Conservation (phyloP, 2,888 invertebrate genomes). For the Ligdia adustata region DNA sequence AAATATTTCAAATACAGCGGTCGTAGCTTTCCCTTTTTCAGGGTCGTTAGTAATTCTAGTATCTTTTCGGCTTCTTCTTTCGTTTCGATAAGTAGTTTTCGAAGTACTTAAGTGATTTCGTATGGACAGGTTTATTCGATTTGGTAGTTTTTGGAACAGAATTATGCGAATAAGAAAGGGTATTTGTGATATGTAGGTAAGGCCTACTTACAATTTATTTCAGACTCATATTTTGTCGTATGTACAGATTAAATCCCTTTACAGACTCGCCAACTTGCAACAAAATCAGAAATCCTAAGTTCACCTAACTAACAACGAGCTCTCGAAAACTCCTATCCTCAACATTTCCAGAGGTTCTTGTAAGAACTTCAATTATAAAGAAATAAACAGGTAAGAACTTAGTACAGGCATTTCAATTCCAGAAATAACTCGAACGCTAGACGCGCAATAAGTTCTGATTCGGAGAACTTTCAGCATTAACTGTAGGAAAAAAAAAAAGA, state of each 20-base stretch:
- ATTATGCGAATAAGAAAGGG: background rate
- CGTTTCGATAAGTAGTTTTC: slow-evolving; percentile 20
- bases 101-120: slow-evolving; percentile 15
- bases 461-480: slow-evolving; percentile 10
- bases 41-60: slow-evolving; percentile 19
- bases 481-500: slow-evolving; percentile 12
- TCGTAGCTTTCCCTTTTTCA: slow-evolving; percentile 13
- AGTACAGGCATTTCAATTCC: slow-evolving; percentile 16
- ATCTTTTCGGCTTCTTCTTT: slow-evolving; percentile 15
- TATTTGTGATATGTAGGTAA: background rate
- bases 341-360: background rate
- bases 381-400: slow-evolving; percentile 1
- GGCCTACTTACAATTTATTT: no score
- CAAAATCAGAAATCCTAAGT: no score
- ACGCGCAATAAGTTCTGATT: slow-evolving; percentile 9
- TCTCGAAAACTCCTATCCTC: background rate
- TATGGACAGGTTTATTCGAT: slow-evolving; percentile 14
- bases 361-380: slow-evolving; percentile 4
- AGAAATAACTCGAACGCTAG: slow-evolving; percentile 19
- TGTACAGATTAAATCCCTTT: no score
- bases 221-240: no score
- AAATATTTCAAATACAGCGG: slow-evolving; percentile 19
- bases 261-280: no score
- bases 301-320: background rate
- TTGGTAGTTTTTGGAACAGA: background rate